Percentiles rank a stretch among this genome's conserved stretches.
phyloP scores from a whole-genome alignment of 2,797 vertebrate genomes.

The Hemitrygon akajei region DNA sequence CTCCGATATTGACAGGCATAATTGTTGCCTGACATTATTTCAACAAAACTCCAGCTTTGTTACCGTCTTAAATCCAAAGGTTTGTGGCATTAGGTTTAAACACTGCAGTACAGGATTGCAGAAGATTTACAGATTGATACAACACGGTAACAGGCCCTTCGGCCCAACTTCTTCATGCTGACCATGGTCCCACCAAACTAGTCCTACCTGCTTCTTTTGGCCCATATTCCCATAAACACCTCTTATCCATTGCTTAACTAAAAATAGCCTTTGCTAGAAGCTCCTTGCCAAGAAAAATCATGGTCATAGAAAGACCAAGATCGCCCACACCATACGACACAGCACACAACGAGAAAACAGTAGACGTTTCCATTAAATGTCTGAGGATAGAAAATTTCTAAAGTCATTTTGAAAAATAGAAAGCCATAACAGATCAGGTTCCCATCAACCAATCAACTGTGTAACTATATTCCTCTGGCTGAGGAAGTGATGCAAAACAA shows the following conservation, averaged over 20 bases:
- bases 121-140: no score
- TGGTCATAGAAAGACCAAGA: no score
- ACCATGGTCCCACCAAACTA: no score
- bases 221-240: no score
- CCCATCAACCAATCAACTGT: neutral
- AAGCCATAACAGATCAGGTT: neutral
- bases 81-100: neutral
- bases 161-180: no score
- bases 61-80: neutral
- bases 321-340: no score
- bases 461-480: neutral
- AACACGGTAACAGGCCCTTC: no score
- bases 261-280: neutral
- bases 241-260: no score
- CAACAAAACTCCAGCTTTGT: neutral
- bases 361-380: neutral
- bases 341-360: no score
- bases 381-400: no score
- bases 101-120: neutral
- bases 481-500: slow-evolving; percentile 41
- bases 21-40: neutral
- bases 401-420: neutral
- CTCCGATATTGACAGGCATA: neutral
- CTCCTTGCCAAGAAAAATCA: no score
- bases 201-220: no score